Conservation (phyloP, 1,140 invertebrate species). For the Drosophila lini region DNA sequence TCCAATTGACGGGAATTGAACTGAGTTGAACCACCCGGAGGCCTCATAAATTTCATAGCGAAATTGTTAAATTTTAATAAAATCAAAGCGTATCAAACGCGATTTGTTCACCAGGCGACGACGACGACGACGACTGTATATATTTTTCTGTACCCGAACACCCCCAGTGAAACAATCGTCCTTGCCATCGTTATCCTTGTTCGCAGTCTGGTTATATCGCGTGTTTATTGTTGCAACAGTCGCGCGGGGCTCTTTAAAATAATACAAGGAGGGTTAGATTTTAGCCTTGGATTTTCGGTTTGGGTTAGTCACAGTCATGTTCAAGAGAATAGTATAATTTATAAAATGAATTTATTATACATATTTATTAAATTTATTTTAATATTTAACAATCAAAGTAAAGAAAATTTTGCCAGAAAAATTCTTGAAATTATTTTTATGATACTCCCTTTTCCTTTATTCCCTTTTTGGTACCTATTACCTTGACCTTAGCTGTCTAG, state of each 20-base stretch:
- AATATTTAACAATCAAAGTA: not conserved
- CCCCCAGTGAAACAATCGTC: constrained; percentile 26
- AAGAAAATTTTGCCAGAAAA: not conserved
- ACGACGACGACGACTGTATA: constrained; percentile 3
- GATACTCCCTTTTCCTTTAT: not conserved
- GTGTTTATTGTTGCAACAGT: constrained; percentile 83
- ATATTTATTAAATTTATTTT: too few relatives aligned
- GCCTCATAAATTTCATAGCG: constrained; percentile 77
- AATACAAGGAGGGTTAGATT: constrained; percentile 64
- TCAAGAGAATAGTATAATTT: not conserved
- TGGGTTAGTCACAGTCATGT: not conserved
- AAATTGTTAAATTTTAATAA: constrained; percentile 83
- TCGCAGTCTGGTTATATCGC: constrained; percentile 78
- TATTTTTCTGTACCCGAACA: not conserved
- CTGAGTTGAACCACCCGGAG: constrained; percentile 36
- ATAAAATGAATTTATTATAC: too few relatives aligned
- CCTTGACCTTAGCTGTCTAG: not conserved
- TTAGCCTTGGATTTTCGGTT: constrained; percentile 20
- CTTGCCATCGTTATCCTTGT: constrained; percentile 77
- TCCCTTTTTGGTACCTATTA: not conserved
- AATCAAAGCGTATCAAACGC: constrained; percentile 81
- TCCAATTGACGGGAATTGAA: constrained; percentile 40
- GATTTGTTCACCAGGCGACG: constrained; percentile 79
- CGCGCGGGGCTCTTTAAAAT: constrained; percentile 73
- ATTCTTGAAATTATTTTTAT: not conserved